A percentile compares a stretch with the other conserved stretches of the same genome.
phyloP scores from a whole-genome alignment of 2,113 vertebrate genomes.

The Larimichthys crocea region DNA sequence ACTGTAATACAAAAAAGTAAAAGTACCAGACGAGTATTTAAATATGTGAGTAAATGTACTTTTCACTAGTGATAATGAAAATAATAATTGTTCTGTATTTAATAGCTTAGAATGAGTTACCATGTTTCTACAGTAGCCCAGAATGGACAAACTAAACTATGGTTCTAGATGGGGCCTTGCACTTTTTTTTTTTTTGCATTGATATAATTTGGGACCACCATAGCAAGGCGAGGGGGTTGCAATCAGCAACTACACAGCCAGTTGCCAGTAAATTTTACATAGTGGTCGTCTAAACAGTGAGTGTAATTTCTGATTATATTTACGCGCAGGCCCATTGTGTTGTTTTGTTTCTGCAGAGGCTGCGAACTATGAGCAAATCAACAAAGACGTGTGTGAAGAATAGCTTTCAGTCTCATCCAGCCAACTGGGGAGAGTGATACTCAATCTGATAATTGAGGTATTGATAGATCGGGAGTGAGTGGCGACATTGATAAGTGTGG shows the following conservation, averaged over 20 bases:
- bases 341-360: slow-evolving; percentile 18
- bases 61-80: not conserved
- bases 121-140: too few species aligned
- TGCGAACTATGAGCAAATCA: slow-evolving; percentile 36
- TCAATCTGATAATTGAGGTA: slow-evolving; percentile 74
- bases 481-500: slow-evolving; percentile 74
- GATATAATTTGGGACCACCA: too few species aligned
- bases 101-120: too few species aligned
- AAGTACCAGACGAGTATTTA: not conserved
- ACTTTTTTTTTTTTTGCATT: too few species aligned
- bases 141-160: too few species aligned
- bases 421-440: slow-evolving; percentile 53
- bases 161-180: too few species aligned
- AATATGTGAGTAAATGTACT: not conserved
- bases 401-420: slow-evolving; percentile 28
- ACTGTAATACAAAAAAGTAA: not conserved
- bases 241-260: too few species aligned
- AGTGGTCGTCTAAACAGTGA: not conserved
- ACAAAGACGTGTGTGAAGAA: slow-evolving; percentile 45
- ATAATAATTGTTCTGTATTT: too few species aligned
- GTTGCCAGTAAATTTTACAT: too few species aligned
- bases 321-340: not conserved
- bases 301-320: not conserved
- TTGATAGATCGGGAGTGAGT: slow-evolving; percentile 63
- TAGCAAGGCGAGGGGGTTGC: too few species aligned